Conservation (phyloP, 1,140 invertebrate genomes). For the Atta texana region DNA sequence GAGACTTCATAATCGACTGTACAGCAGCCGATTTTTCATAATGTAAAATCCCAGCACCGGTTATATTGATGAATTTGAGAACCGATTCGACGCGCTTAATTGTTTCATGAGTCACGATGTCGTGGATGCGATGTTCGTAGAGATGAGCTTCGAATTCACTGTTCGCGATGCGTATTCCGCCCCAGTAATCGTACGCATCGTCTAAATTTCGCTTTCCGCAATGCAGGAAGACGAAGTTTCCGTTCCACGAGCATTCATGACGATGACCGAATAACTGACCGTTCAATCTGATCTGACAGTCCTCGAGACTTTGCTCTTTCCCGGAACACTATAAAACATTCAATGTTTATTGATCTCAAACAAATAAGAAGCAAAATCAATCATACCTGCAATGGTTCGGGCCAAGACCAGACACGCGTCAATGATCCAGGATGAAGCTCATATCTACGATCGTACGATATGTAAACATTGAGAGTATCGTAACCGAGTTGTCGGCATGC, state of each 20-base stretch:
- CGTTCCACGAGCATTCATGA: slow-evolving; percentile 95
- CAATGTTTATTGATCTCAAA: slow-evolving; percentile 1
- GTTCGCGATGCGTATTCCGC: slow-evolving; percentile 96
- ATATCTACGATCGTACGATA: slow-evolving; percentile 92
- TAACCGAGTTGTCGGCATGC: slow-evolving; percentile 97
- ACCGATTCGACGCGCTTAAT: slow-evolving; percentile 90
- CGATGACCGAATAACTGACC: slow-evolving; percentile 94
- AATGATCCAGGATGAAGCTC: slow-evolving; percentile 95
- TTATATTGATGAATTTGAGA: slow-evolving; percentile 94
- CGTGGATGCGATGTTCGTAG: slow-evolving; percentile 93
- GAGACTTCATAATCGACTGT: slow-evolving; percentile 95
- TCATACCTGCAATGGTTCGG: slow-evolving; percentile 93
- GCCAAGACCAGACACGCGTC: slow-evolving; percentile 96
- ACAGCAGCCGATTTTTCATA: slow-evolving; percentile 97
- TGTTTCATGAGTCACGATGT: slow-evolving; percentile 91
- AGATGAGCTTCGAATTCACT: slow-evolving; percentile 95
- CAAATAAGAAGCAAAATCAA: slow-evolving; percentile 70
- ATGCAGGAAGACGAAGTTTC: slow-evolving; percentile 96
- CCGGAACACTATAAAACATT: slow-evolving; percentile 89
- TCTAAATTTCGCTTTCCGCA: slow-evolving; percentile 94
- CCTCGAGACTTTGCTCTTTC: slow-evolving; percentile 93
- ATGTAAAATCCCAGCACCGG: slow-evolving; percentile 98
- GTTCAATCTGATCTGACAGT: slow-evolving; percentile 96
- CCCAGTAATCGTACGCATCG: slow-evolving; percentile 94
- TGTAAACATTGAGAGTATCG: slow-evolving; percentile 95